phyloP scores from a whole-genome alignment of 2,888 invertebrate species.

The Phoronis australis region DNA sequence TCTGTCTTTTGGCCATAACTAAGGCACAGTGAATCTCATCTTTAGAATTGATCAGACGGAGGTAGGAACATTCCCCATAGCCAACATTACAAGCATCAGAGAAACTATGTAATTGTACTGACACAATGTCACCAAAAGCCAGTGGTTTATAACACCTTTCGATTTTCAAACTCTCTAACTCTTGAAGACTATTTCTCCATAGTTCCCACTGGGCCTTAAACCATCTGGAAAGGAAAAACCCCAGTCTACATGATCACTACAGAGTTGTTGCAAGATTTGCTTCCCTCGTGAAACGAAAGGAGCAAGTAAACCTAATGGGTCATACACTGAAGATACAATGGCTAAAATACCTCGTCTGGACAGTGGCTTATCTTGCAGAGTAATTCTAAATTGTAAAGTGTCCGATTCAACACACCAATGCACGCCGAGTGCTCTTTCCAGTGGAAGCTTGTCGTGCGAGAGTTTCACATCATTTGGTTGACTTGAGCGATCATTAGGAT shows the following conservation, averaged over 20 bases:
- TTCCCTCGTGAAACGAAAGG: slow-evolving; percentile 8
- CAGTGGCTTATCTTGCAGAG: slow-evolving; percentile 10
- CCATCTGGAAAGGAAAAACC: not conserved
- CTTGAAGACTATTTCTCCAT: no score
- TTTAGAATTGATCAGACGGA: slow-evolving; percentile 11
- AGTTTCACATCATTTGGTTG: slow-evolving; percentile 9
- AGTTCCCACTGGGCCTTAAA: not conserved
- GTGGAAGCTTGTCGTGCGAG: slow-evolving; percentile 6
- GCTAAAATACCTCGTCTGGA: slow-evolving; percentile 15
- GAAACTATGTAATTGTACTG: slow-evolving; percentile 9
- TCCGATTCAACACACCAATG: slow-evolving; percentile 10
- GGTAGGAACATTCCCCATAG: slow-evolving; percentile 21
- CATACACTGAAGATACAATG: slow-evolving; percentile 14
- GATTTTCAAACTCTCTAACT: no score
- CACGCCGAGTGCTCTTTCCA: slow-evolving; percentile 10
- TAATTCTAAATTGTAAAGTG: slow-evolving; percentile 3
- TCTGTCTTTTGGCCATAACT: slow-evolving; percentile 17
- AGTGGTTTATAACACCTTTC: not conserved
- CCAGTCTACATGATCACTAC: not conserved
- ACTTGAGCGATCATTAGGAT: slow-evolving; percentile 9
- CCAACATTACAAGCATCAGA: slow-evolving; percentile 14
- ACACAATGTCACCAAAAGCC: slow-evolving; percentile 2
- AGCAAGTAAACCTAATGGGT: slow-evolving; percentile 15
- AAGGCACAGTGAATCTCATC: slow-evolving; percentile 14
- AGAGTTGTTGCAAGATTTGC: slow-evolving; percentile 6